phyloP scores from a whole-genome alignment of 2,113 vertebrate genomes.

The Hystrix brachyura region DNA sequence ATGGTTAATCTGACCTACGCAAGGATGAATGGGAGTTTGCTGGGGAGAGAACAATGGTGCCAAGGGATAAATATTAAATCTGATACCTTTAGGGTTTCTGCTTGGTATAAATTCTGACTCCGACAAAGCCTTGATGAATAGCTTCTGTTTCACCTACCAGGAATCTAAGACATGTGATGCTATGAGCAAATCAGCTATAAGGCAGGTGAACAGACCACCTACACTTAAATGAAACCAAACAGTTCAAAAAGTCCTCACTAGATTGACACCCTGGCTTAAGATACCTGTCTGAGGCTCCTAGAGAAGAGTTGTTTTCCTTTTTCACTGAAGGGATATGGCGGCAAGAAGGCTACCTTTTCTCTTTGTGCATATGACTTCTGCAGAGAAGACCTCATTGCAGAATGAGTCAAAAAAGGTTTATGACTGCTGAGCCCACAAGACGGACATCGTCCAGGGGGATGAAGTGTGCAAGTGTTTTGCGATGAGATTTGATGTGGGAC shows the following conservation, averaged over 20 bases:
- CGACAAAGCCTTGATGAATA: constrained; percentile 51
- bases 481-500: neutral
- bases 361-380: neutral
- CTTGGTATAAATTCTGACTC: constrained; percentile 45
- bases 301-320: neutral
- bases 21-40: neutral
- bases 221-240: constrained; percentile 81
- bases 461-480: neutral
- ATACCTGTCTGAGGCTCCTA: neutral
- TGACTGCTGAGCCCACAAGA: neutral
- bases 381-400: neutral
- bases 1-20: neutral
- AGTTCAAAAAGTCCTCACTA: constrained; percentile 66
- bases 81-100: neutral
- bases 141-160: neutral
- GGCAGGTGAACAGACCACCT: constrained; percentile 79
- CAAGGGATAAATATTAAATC: constrained; percentile 6
- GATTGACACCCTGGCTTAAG: constrained; percentile 54
- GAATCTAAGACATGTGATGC: constrained; percentile 32
- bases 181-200: constrained; percentile 70
- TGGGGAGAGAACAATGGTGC: constrained; percentile 36
- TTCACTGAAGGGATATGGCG: neutral
- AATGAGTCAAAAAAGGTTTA: neutral
- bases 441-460: neutral
- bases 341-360: neutral